A percentile compares a stretch with the other conserved stretches of the same genome.
These are phyloP conservation scores for Drosophila equinoxialis DNA, from an alignment of 1,140 invertebrate genomes.

Conservation along the genomic window DNA sequence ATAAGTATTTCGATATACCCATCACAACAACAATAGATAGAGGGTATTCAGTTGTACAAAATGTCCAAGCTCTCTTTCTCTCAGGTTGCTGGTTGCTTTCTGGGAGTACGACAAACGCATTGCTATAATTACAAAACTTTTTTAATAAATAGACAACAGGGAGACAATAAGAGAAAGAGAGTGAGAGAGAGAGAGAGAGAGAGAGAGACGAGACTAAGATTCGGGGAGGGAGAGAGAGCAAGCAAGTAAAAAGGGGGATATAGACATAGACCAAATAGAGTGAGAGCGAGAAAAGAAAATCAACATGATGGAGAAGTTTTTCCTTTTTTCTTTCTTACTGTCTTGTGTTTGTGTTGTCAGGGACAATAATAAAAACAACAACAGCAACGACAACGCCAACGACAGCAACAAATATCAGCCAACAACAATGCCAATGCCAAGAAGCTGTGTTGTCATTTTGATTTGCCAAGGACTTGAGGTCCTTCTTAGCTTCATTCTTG, in stretches of 20 bases:
- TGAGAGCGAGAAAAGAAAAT: conserved; percentile 52
- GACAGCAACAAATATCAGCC: conserved; percentile 10
- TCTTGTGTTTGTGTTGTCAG: conserved; percentile 56
- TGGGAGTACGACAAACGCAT: conserved; percentile 52
- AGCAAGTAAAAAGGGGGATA: background rate
- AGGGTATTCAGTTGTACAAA: background rate
- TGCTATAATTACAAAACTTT: conserved; percentile 76
- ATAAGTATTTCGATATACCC: background rate
- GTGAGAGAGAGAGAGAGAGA: too few relatives aligned
- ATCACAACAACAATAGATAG: background rate
- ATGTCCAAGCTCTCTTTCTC: conserved; percentile 37
- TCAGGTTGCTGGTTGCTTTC: conserved; percentile 52
- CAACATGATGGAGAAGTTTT: conserved; percentile 44
- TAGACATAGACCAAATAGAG: background rate
- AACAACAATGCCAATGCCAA: conserved; percentile 32
- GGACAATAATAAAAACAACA: conserved; percentile 46
- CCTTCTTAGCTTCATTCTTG: conserved; percentile 18
- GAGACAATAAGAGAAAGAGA: conserved; percentile 5
- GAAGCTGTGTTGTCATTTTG: conserved; percentile 62
- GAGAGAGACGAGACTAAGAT: background rate
- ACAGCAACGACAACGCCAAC: background rate
- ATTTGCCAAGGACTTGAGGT: conserved; percentile 51
- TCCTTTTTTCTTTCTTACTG: conserved; percentile 29
- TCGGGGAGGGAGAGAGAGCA: background rate
- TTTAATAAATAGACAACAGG: conserved; percentile 72